These are phyloP conservation scores for Oikopleura vanhoeffeni DNA, from an alignment of 23 tunicate genomes.

Conservation along the genomic window DNA sequence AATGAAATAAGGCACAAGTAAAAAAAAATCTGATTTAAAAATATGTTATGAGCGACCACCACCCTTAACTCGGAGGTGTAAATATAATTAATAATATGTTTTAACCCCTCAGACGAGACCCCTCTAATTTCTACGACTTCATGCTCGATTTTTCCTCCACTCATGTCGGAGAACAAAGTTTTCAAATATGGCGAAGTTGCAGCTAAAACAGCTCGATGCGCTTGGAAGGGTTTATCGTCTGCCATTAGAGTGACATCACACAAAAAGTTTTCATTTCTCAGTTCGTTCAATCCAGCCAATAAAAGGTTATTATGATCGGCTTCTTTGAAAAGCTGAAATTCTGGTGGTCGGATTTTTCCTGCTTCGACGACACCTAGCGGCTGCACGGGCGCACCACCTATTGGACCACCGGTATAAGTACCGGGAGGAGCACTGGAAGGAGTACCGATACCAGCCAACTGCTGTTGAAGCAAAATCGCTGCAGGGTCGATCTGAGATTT, in stretches of 20 bases:
- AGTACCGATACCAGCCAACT: background rate
- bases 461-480: background rate
- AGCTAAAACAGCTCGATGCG: slow-evolving; percentile 75
- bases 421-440: background rate
- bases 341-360: background rate
- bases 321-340: slow-evolving; percentile 52
- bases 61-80: slow-evolving; percentile 90
- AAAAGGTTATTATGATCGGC: slow-evolving; percentile 54
- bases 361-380: background rate
- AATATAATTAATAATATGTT: slow-evolving; percentile 61
- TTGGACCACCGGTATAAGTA: background rate
- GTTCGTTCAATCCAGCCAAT: slow-evolving; percentile 51
- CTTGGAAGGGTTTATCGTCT: slow-evolving; percentile 61
- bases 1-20: too few relatives aligned
- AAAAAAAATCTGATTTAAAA: too few relatives aligned
- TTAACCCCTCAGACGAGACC: slow-evolving; percentile 73
- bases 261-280: slow-evolving; percentile 60
- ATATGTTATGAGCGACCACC: too few relatives aligned
- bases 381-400: background rate
- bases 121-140: slow-evolving; percentile 91
- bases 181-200: slow-evolving; percentile 67
- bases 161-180: slow-evolving; percentile 49
- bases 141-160: slow-evolving; percentile 62
- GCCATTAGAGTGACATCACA: slow-evolving; percentile 97
- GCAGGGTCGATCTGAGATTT: background rate